These are phyloP conservation scores for Zoanthus gigantus DNA, from an alignment of 92 coral and sea anemone genomes.

Conservation along the genomic window DNA sequence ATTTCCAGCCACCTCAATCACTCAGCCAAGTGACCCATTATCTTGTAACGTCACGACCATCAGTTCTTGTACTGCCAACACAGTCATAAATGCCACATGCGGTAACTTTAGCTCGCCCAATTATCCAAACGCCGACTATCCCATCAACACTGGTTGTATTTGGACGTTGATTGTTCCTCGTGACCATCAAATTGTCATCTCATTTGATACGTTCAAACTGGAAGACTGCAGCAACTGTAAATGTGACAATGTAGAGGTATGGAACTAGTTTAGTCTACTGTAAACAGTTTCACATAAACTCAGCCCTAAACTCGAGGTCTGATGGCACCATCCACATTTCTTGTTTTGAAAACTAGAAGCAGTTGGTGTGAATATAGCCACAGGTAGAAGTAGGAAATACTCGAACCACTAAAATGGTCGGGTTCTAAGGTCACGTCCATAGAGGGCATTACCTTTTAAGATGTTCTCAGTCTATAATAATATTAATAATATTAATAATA, in stretches of 20 bases:
- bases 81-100: slow-evolving; percentile 34
- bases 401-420: no score
- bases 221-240: slow-evolving; percentile 40
- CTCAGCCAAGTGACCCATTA: slow-evolving; percentile 12
- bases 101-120: slow-evolving; percentile 33
- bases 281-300: not conserved
- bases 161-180: slow-evolving; percentile 30
- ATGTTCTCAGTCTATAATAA: no score
- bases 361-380: no score
- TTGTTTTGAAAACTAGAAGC: no score
- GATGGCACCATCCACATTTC: no score
- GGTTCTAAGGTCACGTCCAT: no score
- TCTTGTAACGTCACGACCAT: slow-evolving; percentile 20
- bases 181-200: slow-evolving; percentile 6
- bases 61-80: not conserved
- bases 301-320: not conserved
- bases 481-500: no score
- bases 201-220: slow-evolving; percentile 28
- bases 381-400: no score
- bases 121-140: slow-evolving; percentile 13
- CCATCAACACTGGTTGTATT: slow-evolving; percentile 40
- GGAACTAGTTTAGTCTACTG: not conserved
- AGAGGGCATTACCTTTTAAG: no score
- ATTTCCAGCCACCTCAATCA: slow-evolving; percentile 2
- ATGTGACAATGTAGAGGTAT: slow-evolving; percentile 41